These are phyloP conservation scores for Saccopteryx leptura DNA, from an alignment of 2,113 vertebrate species.

Conservation along the genomic window DNA sequence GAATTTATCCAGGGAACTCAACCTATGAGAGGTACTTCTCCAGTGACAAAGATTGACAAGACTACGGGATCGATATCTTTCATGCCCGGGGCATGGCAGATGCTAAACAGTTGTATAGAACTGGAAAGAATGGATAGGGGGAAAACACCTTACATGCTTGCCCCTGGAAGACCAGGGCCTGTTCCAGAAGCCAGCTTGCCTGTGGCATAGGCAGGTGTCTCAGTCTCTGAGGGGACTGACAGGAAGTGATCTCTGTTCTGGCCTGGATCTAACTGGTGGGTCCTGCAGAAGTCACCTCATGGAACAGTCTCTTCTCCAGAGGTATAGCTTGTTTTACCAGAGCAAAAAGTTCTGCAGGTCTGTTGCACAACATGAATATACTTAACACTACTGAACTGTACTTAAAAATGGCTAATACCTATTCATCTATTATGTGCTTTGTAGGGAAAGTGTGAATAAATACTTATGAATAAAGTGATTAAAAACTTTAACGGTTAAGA, in stretches of 20 bases:
- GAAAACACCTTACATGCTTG: not conserved
- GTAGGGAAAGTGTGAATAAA: not conserved
- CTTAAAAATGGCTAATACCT: not conserved
- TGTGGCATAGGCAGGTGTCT: not conserved
- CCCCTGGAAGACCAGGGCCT: not conserved
- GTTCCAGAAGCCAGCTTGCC: not conserved
- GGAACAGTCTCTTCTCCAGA: not conserved
- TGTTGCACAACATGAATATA: not conserved
- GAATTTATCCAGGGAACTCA: not conserved
- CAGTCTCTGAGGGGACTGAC: no score
- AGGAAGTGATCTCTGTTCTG: not conserved
- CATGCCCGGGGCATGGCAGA: not conserved
- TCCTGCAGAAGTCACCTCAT: not conserved
- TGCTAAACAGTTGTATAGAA: not conserved
- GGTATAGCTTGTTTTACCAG: not conserved
- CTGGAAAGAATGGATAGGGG: not conserved
- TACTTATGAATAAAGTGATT: not conserved
- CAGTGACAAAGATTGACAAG: not conserved
- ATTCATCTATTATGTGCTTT: not conserved
- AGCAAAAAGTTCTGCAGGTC: not conserved
- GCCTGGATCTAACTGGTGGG: not conserved
- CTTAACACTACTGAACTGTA: not conserved
- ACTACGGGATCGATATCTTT: not conserved
- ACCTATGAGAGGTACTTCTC: not conserved
- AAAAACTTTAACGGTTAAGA: not conserved